phyloP scores from a whole-genome alignment of 1,140 invertebrate species.

The Mactra quadrangularis region DNA sequence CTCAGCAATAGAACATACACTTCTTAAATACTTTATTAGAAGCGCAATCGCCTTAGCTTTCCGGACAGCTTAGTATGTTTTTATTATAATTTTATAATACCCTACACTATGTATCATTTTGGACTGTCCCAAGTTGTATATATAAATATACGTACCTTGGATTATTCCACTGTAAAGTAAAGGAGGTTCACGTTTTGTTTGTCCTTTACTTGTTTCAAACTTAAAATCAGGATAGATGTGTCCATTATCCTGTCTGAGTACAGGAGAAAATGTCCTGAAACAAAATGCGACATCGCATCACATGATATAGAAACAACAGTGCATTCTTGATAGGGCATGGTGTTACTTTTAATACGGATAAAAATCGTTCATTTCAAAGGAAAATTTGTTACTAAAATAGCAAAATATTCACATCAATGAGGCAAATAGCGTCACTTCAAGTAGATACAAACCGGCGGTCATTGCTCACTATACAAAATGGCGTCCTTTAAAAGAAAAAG shows the following conservation, averaged over 20 bases:
- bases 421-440: background rate
- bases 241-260: constrained; percentile 88
- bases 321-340: background rate
- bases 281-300: no score
- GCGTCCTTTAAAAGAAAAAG: no score
- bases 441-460: background rate
- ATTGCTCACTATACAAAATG: background rate
- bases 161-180: constrained; percentile 91
- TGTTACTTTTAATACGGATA: background rate
- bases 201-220: constrained; percentile 89
- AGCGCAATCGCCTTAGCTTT: constrained; percentile 53
- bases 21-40: no score
- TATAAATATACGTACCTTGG: constrained; percentile 86
- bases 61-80: background rate
- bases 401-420: background rate
- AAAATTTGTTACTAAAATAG: background rate
- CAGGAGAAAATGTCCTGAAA: constrained; percentile 85
- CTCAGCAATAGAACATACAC: no score
- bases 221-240: constrained; percentile 91
- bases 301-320: background rate
- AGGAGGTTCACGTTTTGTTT: constrained; percentile 89
- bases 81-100: background rate
- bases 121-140: background rate
- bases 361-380: background rate
- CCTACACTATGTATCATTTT: background rate